Base-by-base conservation (phyloP, 2,888 invertebrate genomes). In the Tricholauxania praeusta region DNA sequence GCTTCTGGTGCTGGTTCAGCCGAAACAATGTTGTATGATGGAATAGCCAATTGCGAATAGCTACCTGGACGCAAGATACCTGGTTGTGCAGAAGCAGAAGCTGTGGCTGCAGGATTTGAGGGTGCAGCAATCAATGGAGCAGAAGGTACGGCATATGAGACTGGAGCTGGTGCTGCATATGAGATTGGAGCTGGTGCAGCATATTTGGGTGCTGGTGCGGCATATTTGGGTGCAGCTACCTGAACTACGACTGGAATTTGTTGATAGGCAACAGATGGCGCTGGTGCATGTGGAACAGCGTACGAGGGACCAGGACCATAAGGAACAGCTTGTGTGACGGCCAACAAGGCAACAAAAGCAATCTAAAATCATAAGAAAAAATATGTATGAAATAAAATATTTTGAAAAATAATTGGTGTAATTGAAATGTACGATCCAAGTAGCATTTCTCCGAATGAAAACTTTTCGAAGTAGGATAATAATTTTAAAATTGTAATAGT, bases 1-100 rank as follows among this genome's bases (percentile, higher is more conserved):
- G n/a, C 17, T 10, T 17, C 60, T 71, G 51, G 53, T 10, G 77
- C 78, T 28, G 78, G 72, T 3, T 60, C 65, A n/a, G 74, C 74
- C 22, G 76, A 74, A 14, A 73, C 60, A 67, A 78, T 55, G 2
- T 75, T 70, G 19, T 78, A 82, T 0, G 68, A 14, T 53, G 78
- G 72, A 39, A 82, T 47, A 17, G 28, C 80, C 12, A 8, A 70
- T 17, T 77, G 72, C 4, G 63, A n/a, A 69, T 80, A 80, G 47
- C 6, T 15, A 14, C 81, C 82, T 10, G 73, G 53, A 4, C 71
- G 71, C 64, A 83, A 32, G 17, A 72, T 68, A 19, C 76, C 55
- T 12, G 72, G 59, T 14, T 75, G 59, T 2, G 83, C 74, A 55
- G 82, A 67, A n/a, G 83, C 81, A n/a, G 78, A 67, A 49, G 82